Evolutionary conservation across 2,888 invertebrate genomes (phyloP), one percentile per base, ranked within the genome.

Genomic region (Mimas tiliae): DNA sequence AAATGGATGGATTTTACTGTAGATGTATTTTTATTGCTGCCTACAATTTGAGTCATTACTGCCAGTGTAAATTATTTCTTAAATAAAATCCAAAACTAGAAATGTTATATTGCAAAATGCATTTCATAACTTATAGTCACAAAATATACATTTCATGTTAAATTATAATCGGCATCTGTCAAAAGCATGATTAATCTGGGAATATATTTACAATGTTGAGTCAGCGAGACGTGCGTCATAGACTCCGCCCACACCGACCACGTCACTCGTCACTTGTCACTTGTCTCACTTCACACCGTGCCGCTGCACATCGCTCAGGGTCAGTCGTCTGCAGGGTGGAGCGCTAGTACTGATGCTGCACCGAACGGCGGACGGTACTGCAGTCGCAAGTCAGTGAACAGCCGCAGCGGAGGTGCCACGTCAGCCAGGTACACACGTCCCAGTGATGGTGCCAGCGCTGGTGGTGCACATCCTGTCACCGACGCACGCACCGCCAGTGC

Each of bases 291-390:
- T 38, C 53, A n/a, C 12, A 3, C 8, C 11, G n/a, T 8, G 27
- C 53, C 6, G 6, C 34, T n/a, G n/a, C 33, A 6, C 14, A n/a
- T n/a, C 7, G n/a, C 11, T 6, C 0, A 16, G 55, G 45, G 52
- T 79, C 79, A 80, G 69, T 82, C 77, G 74, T 78, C 77, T 63
- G 80, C 78, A 62, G 80, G 81, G 78, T 93, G 89, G 78, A 93
- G 86, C 80, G 91, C 77, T 68, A 93, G 89, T 72, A 91, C 89
- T 67, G 88, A 71, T 66, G 74, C 66, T 67, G 91, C 91, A 74
- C 90, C 91, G 84, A 98, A 98, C 8, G 98, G 98, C 73, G 98
- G 96, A 79, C 95, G 95, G 93, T 98, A 98, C 72, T 94, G 94
- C 70, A 98, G 96, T 66, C 96, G 96, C 74, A 96, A 95, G 78